Conservation (phyloP, 1,140 invertebrate species). For the Drosophila insularis region DNA sequence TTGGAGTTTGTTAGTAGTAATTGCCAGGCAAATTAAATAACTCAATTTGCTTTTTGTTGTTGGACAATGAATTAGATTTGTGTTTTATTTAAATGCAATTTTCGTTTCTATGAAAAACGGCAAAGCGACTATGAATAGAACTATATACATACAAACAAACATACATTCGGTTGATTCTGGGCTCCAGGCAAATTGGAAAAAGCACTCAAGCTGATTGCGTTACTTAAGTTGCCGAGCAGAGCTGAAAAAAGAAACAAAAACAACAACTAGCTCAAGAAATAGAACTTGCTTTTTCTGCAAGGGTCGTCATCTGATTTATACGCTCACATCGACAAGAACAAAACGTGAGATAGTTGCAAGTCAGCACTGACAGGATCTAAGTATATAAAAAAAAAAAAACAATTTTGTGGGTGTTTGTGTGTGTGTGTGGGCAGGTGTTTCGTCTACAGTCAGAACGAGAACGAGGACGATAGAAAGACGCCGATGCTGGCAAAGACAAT, state of each 20-base stretch:
- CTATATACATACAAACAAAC: not conserved
- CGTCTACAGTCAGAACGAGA: not conserved
- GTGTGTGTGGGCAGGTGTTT: not conserved
- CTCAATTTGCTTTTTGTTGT: conserved; percentile 50
- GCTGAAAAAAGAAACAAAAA: conserved; percentile 13
- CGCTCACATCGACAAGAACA: conserved; percentile 37
- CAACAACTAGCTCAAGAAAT: not conserved
- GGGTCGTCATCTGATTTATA: conserved; percentile 52
- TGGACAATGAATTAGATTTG: conserved; percentile 54
- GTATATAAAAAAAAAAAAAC: conserved; percentile 11
- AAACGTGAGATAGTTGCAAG: conserved; percentile 58
- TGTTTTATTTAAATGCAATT: conserved; percentile 53
- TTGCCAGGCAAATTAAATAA: conserved; percentile 49
- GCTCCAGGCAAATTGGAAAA: conserved; percentile 46
- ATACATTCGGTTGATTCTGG: conserved; percentile 1
- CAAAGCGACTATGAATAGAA: conserved; percentile 2
- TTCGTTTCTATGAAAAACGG: conserved; percentile 27
- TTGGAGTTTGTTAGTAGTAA: conserved; percentile 20
- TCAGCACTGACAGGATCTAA: conserved; percentile 39
- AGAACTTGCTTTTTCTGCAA: conserved; percentile 34
- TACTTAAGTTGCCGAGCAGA: conserved; percentile 57
- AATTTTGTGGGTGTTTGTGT: not conserved
- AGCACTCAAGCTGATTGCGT: conserved; percentile 65
- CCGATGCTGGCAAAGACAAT: conserved; percentile 45
- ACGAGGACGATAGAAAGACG: conserved; percentile 1